These are phyloP conservation scores for Melanostigma gelatinosum DNA, from an alignment of 2,113 vertebrate species.

Conservation along the genomic window DNA sequence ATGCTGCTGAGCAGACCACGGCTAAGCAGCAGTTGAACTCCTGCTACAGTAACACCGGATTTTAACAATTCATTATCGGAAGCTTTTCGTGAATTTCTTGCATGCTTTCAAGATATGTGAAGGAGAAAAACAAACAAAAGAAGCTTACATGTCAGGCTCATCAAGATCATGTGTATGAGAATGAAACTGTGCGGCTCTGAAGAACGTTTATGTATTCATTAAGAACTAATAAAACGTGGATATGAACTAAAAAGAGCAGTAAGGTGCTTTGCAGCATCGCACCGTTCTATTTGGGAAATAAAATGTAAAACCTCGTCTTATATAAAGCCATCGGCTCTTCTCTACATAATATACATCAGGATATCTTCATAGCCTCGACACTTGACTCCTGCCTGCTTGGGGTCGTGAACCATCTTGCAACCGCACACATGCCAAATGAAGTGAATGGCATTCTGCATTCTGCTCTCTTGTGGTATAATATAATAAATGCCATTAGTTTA, in stretches of 20 bases:
- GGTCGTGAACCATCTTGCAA: slow-evolving; percentile 23
- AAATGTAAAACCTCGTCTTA: not conserved
- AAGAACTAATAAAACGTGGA: not conserved
- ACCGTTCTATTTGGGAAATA: not conserved
- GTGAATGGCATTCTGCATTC: not conserved
- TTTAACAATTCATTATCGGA: slow-evolving; percentile 25
- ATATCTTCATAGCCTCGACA: slow-evolving; percentile 24
- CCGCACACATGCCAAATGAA: slow-evolving; percentile 48
- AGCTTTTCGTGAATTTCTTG: slow-evolving; percentile 7
- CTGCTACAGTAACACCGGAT: slow-evolving; percentile 15
- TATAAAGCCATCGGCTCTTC: not conserved
- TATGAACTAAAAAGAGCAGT: not conserved
- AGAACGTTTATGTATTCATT: not conserved
- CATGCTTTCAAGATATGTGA: not conserved
- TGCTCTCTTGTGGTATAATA: slow-evolving; percentile 2
- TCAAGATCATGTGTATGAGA: not conserved
- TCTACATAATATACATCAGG: slow-evolving; percentile 27
- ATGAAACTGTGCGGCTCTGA: not conserved
- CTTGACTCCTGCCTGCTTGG: slow-evolving; percentile 25
- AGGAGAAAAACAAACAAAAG: slow-evolving; percentile 1
- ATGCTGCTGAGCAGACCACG: slow-evolving; percentile 1
- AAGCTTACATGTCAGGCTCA: not conserved
- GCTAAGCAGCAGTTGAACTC: slow-evolving; percentile 32
- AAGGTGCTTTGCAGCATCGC: not conserved
- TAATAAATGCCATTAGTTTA: slow-evolving; percentile 36